Percentiles rank a stretch among this genome's conserved stretches.
Conservation (phyloP, 2,113 vertebrate species). For the Elgaria multicarinata region DNA sequence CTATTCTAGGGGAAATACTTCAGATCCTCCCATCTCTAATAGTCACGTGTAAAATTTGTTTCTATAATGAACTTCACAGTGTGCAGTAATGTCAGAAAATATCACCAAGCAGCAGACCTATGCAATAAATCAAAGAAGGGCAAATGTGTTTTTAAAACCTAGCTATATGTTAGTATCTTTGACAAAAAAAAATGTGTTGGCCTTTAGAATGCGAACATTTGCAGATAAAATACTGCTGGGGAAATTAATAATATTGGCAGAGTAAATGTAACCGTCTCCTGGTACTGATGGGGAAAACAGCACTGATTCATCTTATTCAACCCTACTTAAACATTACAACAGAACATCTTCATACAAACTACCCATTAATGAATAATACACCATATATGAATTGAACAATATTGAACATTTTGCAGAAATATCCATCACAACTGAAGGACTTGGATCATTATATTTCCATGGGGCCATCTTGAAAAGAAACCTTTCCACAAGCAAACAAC, state of each 20-base stretch:
- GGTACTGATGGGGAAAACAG: neutral
- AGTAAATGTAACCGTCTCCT: conserved; percentile 13
- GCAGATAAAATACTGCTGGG: conserved; percentile 18
- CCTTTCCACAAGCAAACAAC: neutral
- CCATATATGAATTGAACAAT: neutral
- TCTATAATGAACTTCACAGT: conserved; percentile 14
- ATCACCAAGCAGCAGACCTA: conserved; percentile 12
- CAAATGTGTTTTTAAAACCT: conserved; percentile 35
- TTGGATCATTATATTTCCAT: neutral
- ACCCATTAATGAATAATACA: neutral
- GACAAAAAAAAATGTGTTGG: conserved; percentile 6
- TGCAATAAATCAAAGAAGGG: conserved; percentile 27
- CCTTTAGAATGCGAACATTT: conserved; percentile 22
- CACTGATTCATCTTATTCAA: conserved; percentile 12
- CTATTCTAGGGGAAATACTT: neutral
- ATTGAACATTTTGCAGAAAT: neutral
- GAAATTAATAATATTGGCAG: conserved; percentile 27
- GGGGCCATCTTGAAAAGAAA: neutral
- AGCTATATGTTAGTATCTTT: conserved; percentile 18
- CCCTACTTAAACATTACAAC: neutral
- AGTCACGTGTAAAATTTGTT: neutral
- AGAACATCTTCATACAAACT: neutral
- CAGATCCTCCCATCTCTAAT: neutral
- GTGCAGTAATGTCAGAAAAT: conserved; percentile 25
- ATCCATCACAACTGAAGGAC: neutral